Conservation (phyloP, 2,113 vertebrate species). For the Aegypius monachus region DNA sequence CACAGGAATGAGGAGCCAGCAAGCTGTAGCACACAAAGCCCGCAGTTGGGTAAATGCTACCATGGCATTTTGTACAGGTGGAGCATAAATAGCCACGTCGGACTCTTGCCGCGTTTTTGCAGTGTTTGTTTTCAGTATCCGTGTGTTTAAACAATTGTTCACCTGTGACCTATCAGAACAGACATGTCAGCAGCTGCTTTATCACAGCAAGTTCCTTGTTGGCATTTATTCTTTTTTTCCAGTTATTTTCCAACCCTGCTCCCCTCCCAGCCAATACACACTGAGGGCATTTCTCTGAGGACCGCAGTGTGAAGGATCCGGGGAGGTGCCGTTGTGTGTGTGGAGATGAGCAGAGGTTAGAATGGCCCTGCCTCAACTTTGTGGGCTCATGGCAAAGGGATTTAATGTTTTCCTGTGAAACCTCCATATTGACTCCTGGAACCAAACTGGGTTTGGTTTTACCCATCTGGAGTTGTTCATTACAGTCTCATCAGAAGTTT, state of each 20-base stretch:
- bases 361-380: fast-evolving
- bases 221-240: neutral
- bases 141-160: fast-evolving
- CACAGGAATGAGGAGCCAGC: neutral
- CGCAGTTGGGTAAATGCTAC: fast-evolving
- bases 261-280: fast-evolving
- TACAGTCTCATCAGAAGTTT: fast-evolving
- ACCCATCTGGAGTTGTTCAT: too few relatives aligned
- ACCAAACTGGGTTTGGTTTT: neutral
- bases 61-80: fast-evolving
- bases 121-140: neutral
- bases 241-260: neutral
- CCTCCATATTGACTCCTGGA: fast-evolving
- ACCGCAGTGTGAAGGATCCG: fast-evolving
- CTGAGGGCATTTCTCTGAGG: neutral
- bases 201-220: fast-evolving
- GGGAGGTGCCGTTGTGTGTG: fast-evolving
- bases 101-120: neutral
- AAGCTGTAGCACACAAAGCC: fast-evolving
- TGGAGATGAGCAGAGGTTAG: neutral
- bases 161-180: fast-evolving
- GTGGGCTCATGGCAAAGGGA: neutral
- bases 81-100: neutral
- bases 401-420: neutral
- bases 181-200: neutral